phyloP scores from a whole-genome alignment of 2,888 invertebrate species.

The Orthosia cruda region DNA sequence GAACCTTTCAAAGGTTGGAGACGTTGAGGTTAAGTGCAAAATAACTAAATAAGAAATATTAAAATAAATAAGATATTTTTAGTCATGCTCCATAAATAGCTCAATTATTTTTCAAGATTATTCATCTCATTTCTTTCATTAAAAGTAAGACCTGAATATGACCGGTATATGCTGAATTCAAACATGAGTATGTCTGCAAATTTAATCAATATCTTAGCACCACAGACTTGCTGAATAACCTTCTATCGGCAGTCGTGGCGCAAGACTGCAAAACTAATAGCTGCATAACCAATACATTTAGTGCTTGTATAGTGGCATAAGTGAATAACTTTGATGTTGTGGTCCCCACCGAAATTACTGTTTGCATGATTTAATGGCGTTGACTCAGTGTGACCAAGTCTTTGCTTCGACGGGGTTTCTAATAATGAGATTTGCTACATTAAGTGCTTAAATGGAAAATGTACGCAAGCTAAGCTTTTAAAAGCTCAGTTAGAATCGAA shows the following conservation, averaged over 20 bases:
- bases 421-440: constrained; percentile 56
- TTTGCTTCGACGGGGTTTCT: constrained; percentile 29
- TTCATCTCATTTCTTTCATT: not conserved
- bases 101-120: not conserved
- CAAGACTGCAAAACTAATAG: constrained; percentile 6
- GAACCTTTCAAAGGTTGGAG: constrained; percentile 7
- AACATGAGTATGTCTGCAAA: not conserved
- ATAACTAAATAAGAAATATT: too few relatives aligned
- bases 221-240: not conserved
- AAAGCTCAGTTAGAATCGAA: constrained; percentile 34
- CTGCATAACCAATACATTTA: constrained; percentile 21
- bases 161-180: not conserved
- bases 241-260: not conserved
- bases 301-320: constrained; percentile 6
- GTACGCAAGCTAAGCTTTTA: constrained; percentile 29
- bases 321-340: constrained; percentile 24
- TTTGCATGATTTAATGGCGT: constrained; percentile 55
- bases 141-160: not conserved
- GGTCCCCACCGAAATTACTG: constrained; percentile 41
- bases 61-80: too few relatives aligned
- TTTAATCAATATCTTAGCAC: constrained; percentile 2
- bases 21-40: too few relatives aligned
- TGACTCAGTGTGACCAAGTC: constrained; percentile 25
- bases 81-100: not conserved
- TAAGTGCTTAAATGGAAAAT: constrained; percentile 58